A percentile compares a stretch with the other conserved stretches of the same genome.
Conservation (phyloP, 2,797 vertebrate genomes). For the Malurus leucopterus region DNA sequence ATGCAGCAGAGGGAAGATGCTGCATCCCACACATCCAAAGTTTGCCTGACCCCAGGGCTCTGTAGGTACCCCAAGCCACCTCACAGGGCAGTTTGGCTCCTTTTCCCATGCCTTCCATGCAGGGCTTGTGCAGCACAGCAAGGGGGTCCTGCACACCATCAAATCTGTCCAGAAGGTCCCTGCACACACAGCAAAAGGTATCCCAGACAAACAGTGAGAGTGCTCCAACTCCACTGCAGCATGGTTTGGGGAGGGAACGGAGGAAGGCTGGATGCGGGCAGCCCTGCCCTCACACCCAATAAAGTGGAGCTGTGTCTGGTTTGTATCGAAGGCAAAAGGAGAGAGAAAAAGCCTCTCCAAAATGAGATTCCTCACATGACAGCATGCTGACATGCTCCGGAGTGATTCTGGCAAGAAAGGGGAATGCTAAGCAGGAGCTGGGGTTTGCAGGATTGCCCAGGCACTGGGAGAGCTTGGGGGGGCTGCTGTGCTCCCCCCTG, state of each 20-base stretch:
- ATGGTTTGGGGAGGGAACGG: background rate
- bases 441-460: background rate
- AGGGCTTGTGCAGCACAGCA: accelerated
- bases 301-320: conserved; percentile 7
- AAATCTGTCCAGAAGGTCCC: background rate
- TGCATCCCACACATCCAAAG: background rate
- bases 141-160: background rate
- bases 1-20: background rate
- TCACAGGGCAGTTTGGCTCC: accelerated
- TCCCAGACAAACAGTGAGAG: background rate
- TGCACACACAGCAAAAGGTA: accelerated
- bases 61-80: background rate
- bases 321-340: conserved; percentile 8
- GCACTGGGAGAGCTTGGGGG: background rate
- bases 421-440: conserved; percentile 6
- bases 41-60: background rate
- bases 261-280: background rate
- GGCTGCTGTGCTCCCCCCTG: background rate
- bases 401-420: conserved; percentile 30
- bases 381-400: conserved; percentile 16
- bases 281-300: conserved; percentile 45
- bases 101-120: background rate
- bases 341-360: conserved; percentile 1
- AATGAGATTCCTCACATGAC: conserved; percentile 39
- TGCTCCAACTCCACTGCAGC: background rate